Conservation (phyloP, 2,888 invertebrate genomes). For the Diplazon laetatorius region DNA sequence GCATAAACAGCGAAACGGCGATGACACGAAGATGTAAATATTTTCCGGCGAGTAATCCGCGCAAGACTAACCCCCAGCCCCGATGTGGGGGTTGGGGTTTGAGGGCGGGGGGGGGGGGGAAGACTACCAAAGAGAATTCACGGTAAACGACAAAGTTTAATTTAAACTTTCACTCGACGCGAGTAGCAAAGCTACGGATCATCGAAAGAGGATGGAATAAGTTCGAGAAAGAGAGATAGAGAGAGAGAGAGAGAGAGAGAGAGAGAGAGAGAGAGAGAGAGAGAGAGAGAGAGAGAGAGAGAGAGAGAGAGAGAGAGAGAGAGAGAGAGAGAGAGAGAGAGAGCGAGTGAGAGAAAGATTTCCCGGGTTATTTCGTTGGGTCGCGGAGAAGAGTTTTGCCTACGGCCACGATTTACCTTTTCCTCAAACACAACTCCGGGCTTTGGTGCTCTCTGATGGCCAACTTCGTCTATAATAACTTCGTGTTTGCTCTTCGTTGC, state of each 20-base stretch:
- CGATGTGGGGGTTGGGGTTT: no score
- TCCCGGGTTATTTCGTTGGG: conserved; percentile 50
- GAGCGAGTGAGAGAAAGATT: no score
- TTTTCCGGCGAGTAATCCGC: conserved; percentile 44
- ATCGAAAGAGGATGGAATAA: no score
- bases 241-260: conserved; percentile 31
- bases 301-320: no score
- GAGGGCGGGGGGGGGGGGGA: no score
- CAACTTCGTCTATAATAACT: conserved; percentile 59
- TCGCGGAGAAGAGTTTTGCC: conserved; percentile 45
- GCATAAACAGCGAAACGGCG: conserved; percentile 27
- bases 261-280: conserved; percentile 40
- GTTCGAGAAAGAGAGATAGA: no score
- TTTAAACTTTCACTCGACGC: conserved; percentile 61
- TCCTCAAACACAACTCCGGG: conserved; percentile 57
- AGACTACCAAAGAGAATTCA: conserved; percentile 53
- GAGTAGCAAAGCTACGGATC: conserved; percentile 45
- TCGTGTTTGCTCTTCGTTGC: conserved; percentile 56
- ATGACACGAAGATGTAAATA: conserved; percentile 37
- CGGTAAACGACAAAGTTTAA: conserved; percentile 63
- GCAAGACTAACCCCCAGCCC: conserved; percentile 37
- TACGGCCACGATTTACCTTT: conserved; percentile 59
- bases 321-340: no score
- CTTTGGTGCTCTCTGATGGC: conserved; percentile 55
- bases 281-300: no score